Evolutionary conservation across 2,113 vertebrate species (phyloP).

Genomic region (Hemiprocne comata): DNA sequence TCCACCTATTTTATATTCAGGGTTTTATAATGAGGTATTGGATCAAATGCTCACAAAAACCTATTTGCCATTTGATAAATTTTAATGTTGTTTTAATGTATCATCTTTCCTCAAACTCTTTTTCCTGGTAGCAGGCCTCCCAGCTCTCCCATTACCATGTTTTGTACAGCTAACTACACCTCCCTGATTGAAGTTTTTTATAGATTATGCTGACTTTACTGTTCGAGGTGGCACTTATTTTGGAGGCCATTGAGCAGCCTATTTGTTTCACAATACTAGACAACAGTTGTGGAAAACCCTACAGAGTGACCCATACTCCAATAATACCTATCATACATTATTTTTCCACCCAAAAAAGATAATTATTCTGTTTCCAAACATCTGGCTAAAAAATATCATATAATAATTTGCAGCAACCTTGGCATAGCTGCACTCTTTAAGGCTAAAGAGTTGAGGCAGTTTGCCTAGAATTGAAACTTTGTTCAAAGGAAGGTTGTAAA

Average conservation of each 20-base stretch:
- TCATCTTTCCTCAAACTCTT: neutral
- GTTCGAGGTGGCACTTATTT: neutral
- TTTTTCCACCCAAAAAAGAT: neutral
- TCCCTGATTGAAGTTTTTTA: neutral
- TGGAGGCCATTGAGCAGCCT: neutral
- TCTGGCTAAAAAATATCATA: neutral
- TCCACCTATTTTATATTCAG: neutral
- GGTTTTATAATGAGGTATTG: neutral
- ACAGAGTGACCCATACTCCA: neutral
- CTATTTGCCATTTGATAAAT: neutral
- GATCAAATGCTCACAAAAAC: neutral
- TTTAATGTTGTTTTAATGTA: neutral
- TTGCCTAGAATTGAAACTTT: neutral
- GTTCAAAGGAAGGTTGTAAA: neutral
- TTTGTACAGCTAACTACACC: neutral
- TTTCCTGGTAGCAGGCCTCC: neutral
- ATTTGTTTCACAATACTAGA: neutral
- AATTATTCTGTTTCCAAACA: neutral
- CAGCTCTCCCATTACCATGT: rapidly evolving
- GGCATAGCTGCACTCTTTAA: neutral
- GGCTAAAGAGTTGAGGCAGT: neutral
- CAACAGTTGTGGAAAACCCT: neutral
- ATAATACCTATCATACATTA: neutral
- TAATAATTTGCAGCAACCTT: neutral
- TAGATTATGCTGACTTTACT: neutral